A percentile compares a stretch with the other conserved stretches of the same genome.
Conservation (phyloP, 2,113 vertebrate genomes). For the Austrofundulus limnaeus region DNA sequence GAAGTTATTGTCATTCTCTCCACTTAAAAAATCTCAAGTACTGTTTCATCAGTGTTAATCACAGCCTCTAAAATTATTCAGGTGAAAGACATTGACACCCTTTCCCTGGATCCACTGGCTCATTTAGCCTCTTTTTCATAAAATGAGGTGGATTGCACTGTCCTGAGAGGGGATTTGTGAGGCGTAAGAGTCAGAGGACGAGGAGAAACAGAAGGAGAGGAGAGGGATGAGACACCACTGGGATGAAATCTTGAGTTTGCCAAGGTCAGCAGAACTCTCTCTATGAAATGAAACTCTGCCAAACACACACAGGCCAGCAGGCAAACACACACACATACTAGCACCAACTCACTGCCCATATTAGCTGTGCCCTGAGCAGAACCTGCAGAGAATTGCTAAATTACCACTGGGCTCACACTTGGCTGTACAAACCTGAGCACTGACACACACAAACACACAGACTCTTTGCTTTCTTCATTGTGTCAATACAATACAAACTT, state of each 20-base stretch:
- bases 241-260: constrained; percentile 54
- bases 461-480: neutral
- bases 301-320: constrained; percentile 30
- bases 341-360: constrained; percentile 24
- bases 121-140: constrained; percentile 21
- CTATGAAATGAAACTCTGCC: constrained; percentile 54
- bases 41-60: constrained; percentile 26
- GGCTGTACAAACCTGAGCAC: constrained; percentile 16
- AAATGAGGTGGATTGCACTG: constrained; percentile 10
- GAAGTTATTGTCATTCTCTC: constrained; percentile 3
- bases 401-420: constrained; percentile 39
- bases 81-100: constrained; percentile 19
- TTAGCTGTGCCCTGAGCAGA: constrained; percentile 48
- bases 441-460: constrained; percentile 8
- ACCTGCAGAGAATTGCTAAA: constrained; percentile 59
- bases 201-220: constrained; percentile 25
- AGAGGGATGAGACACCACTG: constrained; percentile 43
- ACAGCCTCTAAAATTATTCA: constrained; percentile 24
- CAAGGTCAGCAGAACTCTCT: constrained; percentile 69
- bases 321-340: constrained; percentile 12
- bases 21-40: constrained; percentile 1
- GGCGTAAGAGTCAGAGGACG: constrained; percentile 23
- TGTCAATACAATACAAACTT: neutral
- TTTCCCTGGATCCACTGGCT: constrained; percentile 7
- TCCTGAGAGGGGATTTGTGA: constrained; percentile 35